Conservation (phyloP, 2,888 invertebrate species). For the Hydrotaea diabolus region DNA sequence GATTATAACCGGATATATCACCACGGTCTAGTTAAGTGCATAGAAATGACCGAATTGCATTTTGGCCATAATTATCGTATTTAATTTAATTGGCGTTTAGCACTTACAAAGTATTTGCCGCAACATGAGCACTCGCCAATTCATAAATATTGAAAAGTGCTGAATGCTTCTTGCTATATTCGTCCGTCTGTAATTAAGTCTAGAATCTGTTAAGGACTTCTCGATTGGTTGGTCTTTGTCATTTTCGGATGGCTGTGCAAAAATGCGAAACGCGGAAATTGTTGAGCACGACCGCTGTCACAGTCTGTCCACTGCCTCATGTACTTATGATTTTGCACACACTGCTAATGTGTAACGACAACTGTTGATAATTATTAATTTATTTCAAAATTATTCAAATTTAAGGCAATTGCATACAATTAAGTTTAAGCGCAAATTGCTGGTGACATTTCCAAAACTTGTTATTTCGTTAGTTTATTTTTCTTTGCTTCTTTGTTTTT, state of each 20-base stretch:
- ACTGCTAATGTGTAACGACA: conserved; percentile 1
- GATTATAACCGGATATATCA: conserved; percentile 50
- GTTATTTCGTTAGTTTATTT: too few relatives aligned
- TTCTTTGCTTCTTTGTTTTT: too few relatives aligned
- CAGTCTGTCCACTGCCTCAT: neutral
- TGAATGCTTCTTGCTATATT: too few relatives aligned
- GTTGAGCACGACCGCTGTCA: neutral
- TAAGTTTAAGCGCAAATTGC: neutral
- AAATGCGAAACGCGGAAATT: conserved; percentile 51
- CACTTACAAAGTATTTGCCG: neutral
- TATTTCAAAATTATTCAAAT: conserved; percentile 15
- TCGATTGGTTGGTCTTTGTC: conserved; percentile 18
- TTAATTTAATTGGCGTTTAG: conserved; percentile 60
- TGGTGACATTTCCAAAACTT: neutral
- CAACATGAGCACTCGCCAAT: too few relatives aligned
- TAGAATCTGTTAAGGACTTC: conserved; percentile 27
- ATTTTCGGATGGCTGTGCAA: neutral
- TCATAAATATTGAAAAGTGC: too few relatives aligned
- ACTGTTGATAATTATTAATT: conserved; percentile 39
- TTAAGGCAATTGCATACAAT: neutral
- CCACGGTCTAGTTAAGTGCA: conserved; percentile 41
- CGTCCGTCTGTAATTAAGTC: conserved; percentile 1
- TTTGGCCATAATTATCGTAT: conserved; percentile 58
- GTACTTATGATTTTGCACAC: neutral
- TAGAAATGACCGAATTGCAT: conserved; percentile 47